Base-by-base conservation (phyloP, 2,888 invertebrate species). In the Xylota segnis region DNA sequence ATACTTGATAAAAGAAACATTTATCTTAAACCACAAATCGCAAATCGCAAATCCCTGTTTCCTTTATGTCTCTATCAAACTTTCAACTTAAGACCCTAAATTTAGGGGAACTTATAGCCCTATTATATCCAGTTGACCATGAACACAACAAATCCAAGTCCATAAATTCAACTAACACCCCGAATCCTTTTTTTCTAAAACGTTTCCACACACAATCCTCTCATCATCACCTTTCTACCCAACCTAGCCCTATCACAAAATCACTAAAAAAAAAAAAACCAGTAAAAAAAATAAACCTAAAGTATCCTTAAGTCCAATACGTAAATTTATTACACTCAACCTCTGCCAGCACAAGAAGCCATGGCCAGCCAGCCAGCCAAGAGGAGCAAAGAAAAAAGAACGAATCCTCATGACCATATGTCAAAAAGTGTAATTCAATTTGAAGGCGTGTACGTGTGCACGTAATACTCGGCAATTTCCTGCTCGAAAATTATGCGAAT, bases 391-490 rank as follows among this genome's bases (percentile, higher is more conserved):
- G 12, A 45, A 32, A 27, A 32, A 18, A 29, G 32, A 68, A 70
- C 23, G 29, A 18, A n/a, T 40, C 23, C 45, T 37, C 56, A 47
- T 56, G 63, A 70, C 74, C 81, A 75, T 81, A 74, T 75, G 74
- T 75, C 74, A 54, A 74, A 74, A 75, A 50, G 50, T 74, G 66
- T 81, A 81, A 81, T 81, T 81, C 66, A 81, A 81, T 81, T 81
- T 74, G 45, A 81, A 75, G 61, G 52, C 70, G 58, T 79, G 70
- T 59, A 66, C 74, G 66, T 50, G 66, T 68, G 52, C 52, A 45
- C 47, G 34, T 79, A 50, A 50, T 58, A 37, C 72, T 52, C 12
- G 58, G 34, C 65, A 72, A 72, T 72, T 74, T 74, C 52, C 66
- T 65, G 32, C 59, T 74, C 43, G 58, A 74, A 79, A 72, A 74